Evolutionary conservation across 2,113 vertebrate species (phyloP).

Genomic region (Misgurnus mizolepis): DNA sequence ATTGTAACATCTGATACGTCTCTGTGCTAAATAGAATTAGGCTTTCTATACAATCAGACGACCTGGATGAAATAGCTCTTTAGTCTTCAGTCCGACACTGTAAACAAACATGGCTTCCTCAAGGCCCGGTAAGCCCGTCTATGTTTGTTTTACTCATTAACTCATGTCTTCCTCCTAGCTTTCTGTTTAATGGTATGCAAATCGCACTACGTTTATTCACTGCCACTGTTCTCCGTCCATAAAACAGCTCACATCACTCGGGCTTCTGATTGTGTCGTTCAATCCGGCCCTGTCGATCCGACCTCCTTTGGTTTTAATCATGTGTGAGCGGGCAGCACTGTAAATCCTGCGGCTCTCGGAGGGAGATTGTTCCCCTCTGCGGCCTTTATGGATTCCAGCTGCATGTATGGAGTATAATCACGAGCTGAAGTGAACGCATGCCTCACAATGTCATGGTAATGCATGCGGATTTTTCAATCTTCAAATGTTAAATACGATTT

Average conservation of each 20-base stretch:
- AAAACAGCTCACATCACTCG: constrained; percentile 64
- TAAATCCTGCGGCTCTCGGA: constrained; percentile 64
- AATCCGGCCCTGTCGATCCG: constrained; percentile 62
- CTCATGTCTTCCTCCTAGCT: constrained; percentile 54
- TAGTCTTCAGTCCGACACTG: constrained; percentile 57
- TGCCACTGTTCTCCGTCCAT: constrained; percentile 66
- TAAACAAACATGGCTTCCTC: constrained; percentile 66
- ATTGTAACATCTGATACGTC: constrained; percentile 2
- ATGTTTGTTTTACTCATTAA: constrained; percentile 71
- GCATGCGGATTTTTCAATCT: background rate
- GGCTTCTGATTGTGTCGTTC: constrained; percentile 69
- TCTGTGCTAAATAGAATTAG: constrained; percentile 22
- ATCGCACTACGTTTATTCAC: constrained; percentile 64
- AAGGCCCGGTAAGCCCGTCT: constrained; percentile 59
- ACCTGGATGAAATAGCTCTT: constrained; percentile 30
- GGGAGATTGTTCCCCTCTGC: constrained; percentile 60
- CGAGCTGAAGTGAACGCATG: constrained; percentile 4
- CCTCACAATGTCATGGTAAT: background rate
- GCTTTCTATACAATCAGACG: constrained; percentile 50
- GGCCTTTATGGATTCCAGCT: constrained; percentile 72
- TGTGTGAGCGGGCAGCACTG: constrained; percentile 60
- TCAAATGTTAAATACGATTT: background rate
- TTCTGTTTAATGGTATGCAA: constrained; percentile 65
- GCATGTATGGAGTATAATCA: constrained; percentile 47
- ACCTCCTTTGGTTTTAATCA: constrained; percentile 68